Percentiles rank a stretch among this genome's conserved stretches.
phyloP scores from a whole-genome alignment of 2,797 vertebrate species.

The Limosa lapponica region DNA sequence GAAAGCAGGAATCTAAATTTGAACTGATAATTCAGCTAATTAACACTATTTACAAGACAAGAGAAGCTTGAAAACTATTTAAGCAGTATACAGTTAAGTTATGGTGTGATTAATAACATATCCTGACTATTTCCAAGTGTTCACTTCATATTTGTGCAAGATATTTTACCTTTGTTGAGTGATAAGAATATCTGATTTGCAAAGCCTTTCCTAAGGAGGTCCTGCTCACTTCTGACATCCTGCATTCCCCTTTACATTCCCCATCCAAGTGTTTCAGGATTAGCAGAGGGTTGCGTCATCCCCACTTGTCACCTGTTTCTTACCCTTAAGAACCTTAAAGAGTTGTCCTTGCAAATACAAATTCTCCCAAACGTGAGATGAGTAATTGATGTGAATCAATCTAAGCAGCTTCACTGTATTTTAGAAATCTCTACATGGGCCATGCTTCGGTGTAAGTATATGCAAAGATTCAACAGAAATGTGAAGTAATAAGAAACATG shows the following conservation, averaged over 20 bases:
- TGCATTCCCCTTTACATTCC: not conserved
- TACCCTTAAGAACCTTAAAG: not conserved
- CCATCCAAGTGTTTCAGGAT: not conserved
- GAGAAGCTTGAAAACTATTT: not conserved
- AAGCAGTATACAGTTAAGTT: not conserved
- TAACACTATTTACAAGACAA: not conserved
- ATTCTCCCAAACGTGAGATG: accelerated
- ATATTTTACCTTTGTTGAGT: not conserved
- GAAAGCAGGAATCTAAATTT: not conserved
- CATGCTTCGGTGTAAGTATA: not conserved
- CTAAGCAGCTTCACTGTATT: not conserved
- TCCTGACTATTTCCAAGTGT: not conserved
- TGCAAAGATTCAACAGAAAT: not conserved
- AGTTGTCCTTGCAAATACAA: not conserved
- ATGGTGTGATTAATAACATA: not conserved
- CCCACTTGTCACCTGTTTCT: not conserved
- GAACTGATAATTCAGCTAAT: not conserved
- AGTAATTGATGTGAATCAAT: not conserved
- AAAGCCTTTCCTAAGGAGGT: not conserved
- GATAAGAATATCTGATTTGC: not conserved
- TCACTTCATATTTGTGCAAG: not conserved
- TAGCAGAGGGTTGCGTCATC: not conserved
- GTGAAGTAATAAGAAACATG: not conserved
- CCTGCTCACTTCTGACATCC: not conserved
- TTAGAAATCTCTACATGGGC: not conserved